Evolutionary conservation across 2,888 invertebrate species (phyloP).

Genomic region (Campoplex capitator): DNA sequence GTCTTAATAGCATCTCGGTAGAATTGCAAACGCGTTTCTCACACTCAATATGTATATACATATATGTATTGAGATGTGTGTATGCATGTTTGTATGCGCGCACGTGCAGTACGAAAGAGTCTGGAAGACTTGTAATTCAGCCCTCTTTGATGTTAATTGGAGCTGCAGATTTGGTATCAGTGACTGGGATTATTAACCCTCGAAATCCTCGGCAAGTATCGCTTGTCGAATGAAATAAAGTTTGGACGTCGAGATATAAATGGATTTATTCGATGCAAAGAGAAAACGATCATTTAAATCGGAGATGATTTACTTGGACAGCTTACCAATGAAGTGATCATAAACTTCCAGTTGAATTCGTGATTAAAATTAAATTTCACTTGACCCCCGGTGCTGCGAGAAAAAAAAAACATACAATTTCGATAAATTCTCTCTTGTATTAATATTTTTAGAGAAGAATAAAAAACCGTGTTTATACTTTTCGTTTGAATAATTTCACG

Average conservation of each 20-base stretch:
- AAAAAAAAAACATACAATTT: not conserved
- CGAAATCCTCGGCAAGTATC: not conserved
- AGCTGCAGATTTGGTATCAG: slow-evolving; percentile 36
- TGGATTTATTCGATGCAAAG: not conserved
- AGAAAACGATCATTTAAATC: slow-evolving; percentile 10
- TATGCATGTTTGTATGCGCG: slow-evolving; percentile 9
- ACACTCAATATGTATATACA: slow-evolving; percentile 2
- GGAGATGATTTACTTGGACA: not conserved
- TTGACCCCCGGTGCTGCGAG: too few species aligned
- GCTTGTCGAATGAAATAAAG: slow-evolving; percentile 13
- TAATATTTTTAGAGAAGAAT: not conserved
- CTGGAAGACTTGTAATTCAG: slow-evolving; percentile 37
- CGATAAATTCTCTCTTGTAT: not conserved
- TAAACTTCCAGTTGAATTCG: not conserved
- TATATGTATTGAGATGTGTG: not conserved
- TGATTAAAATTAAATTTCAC: not conserved
- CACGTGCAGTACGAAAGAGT: slow-evolving; percentile 5
- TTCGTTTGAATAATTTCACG: not conserved
- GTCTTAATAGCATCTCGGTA: slow-evolving; percentile 70
- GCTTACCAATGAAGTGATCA: not conserved
- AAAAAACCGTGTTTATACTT: not conserved
- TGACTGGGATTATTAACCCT: slow-evolving; percentile 5
- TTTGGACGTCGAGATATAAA: not conserved
- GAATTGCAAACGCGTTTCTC: slow-evolving; percentile 70
- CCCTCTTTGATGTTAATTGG: slow-evolving; percentile 37